Base-by-base conservation (phyloP, 2,113 vertebrate species). In the Columba janthina region DNA sequence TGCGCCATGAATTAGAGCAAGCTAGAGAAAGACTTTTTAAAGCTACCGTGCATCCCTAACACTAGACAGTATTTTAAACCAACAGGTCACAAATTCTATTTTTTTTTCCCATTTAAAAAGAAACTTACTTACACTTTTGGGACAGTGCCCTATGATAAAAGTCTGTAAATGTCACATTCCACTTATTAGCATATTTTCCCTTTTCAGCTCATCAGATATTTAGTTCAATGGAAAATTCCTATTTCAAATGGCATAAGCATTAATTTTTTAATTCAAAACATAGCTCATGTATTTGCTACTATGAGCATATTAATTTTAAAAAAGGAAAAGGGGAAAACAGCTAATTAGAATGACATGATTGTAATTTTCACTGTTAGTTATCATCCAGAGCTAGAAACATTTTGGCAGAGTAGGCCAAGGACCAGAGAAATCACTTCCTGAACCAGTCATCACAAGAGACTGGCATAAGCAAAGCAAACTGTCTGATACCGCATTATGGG, bases 401-500 rank as follows among this genome's bases (percentile, higher is more conserved):
- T 94, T 72, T 72, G 84, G 89, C 77, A 91, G 84, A 92, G 74
- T 50, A 96, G 60, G 75, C 88, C 85, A 80, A 94, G 76, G 95
- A 76, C 91, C 86, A 89, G 58, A 91, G 36, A 85, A 87, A 93
- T 78, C 2, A 93, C 58, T 81, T 91, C 78, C 79, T 93, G 76
- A 71, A 65, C 90, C 94, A 97, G 93, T 82, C 91, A 38, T 64
- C 48, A 93, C n/a, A 74, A 81, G 60, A 77, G 94, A 92, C 93
- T 86, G 96, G 94, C 64, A 69, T 96, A 98, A 97, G 96, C 97
- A 98, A 98, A 97, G 96, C 97, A 98, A 98, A 97, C 85, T 96
- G 94, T 95, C 89, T 90, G 94, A 97, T 93, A 96, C 92, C 89
- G 95, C 97, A 97, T 98, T 98, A 98, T 96, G 98, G 97, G 97